phyloP scores from a whole-genome alignment of 2,113 vertebrate genomes.

The Carettochelys insculpta region DNA sequence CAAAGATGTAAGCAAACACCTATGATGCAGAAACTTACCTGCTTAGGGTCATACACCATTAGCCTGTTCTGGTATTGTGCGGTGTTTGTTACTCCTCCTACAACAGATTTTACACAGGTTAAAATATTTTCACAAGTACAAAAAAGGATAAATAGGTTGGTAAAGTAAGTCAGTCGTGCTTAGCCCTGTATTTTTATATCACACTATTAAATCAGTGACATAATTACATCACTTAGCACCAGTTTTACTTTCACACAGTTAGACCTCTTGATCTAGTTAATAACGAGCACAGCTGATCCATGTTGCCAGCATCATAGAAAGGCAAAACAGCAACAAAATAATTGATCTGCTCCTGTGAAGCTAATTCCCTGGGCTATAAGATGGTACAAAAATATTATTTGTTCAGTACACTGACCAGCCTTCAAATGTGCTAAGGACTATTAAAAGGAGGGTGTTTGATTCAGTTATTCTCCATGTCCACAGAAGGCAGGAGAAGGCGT shows the following conservation, averaged over 20 bases:
- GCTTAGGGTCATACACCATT: conserved; percentile 95
- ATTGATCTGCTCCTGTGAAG: neutral
- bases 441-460: neutral
- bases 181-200: conserved; percentile 10
- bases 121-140: conserved; percentile 45
- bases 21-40: conserved; percentile 78
- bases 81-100: conserved; percentile 97
- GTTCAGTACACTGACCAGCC: neutral
- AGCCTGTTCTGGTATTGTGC: conserved; percentile 98
- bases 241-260: conserved; percentile 18
- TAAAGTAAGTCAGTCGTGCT: conserved; percentile 35
- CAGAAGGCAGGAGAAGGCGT: neutral
- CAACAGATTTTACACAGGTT: conserved; percentile 69
- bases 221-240: conserved; percentile 16
- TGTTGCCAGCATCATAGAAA: neutral
- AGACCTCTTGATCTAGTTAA: conserved; percentile 12
- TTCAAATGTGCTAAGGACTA: neutral
- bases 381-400: neutral
- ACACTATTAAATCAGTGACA: conserved; percentile 10
- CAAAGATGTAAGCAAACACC: neutral
- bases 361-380: neutral
- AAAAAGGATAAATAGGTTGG: conserved; percentile 31
- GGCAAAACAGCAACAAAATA: fast-evolving
- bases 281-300: neutral
- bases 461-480: neutral